Evolutionary conservation across 2,113 vertebrate genomes (phyloP).

Genomic region (Otolemur garnettii): DNA sequence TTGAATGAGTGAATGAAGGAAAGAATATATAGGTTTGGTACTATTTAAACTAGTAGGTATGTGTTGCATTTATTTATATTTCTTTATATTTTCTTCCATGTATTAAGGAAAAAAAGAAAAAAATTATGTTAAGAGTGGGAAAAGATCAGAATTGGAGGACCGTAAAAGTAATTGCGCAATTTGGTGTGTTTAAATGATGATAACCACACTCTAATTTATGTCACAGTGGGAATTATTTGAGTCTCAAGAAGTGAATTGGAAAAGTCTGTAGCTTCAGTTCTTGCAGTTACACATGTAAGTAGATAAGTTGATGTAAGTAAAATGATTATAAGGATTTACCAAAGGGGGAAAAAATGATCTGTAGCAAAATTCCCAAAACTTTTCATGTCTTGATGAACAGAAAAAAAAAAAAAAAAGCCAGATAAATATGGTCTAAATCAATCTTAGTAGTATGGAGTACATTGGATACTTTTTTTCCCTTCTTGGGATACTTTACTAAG

Average conservation of each 20-base stretch:
- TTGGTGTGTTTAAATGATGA: slow-evolving; percentile 32
- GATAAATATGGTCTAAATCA: not conserved
- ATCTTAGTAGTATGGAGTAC: not conserved
- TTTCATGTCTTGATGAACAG: not conserved
- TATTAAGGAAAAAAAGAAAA: not conserved
- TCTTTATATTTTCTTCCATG: not conserved
- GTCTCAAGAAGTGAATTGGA: not conserved
- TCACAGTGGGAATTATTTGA: not conserved
- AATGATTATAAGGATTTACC: slow-evolving; percentile 49
- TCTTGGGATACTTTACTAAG: too few species aligned
- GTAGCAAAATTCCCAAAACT: not conserved
- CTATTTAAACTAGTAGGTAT: not conserved
- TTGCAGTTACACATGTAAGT: slow-evolving; percentile 37
- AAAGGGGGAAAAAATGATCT: slow-evolving; percentile 3
- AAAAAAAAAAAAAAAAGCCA: not conserved
- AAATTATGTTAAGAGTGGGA: not conserved
- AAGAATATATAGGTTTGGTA: not conserved
- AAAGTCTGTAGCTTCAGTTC: slow-evolving; percentile 25
- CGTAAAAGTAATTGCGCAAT: not conserved
- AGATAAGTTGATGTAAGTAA: slow-evolving; percentile 39
- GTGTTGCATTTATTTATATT: not conserved
- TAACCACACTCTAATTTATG: slow-evolving; percentile 9
- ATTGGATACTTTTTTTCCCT: too few species aligned
- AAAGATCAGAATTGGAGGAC: not conserved
- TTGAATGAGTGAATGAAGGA: not conserved